Base-by-base conservation (phyloP, 2,888 invertebrate species). In the Chouioia cunea region DNA sequence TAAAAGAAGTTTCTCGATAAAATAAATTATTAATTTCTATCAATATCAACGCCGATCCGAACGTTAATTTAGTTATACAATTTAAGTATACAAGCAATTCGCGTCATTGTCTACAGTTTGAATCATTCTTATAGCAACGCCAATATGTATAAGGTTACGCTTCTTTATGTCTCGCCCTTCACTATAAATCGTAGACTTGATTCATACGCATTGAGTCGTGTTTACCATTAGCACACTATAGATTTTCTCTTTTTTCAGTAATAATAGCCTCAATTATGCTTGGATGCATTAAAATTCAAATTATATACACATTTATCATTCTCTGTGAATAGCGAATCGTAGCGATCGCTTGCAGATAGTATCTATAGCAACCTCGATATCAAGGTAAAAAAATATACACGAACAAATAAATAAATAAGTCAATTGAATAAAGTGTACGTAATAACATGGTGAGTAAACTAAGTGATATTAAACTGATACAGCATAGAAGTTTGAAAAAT, bases 381-480 rank as follows among this genome's bases (percentile, higher is more conserved):
- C 62, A 20, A 36, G 27, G 16, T 59, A n/a, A n/a, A n/a, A n/a
- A 15, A 64, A 54, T 64, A 64, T 46, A 65, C 54, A 65, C 15
- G 50, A 65, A 65, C 43, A 48, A 65, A 65, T 65, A 65, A 57
- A 50, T 46, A 57, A 56, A 48, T 44, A 48, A 22, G 52, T 52
- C 22, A 50, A 64, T 8, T 6, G 36, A 57, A 56, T 65, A 54
- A 48, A 22, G 53, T 53, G 44, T 54, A 64, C 10, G 46, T 52
- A 62, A 12, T 43, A 62, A 36, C 36, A 6, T 36, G 12, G 36
- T 36, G 36, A 36, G 36, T 36, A 36, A 36, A 36, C 36, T 36
- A 10, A 10, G 36, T 36, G 36, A 36, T 36, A 36, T 36, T 6
- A 36, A 36, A 36, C 36, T 36, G 36, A 36, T 36, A 6, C 36